Evolutionary conservation across 2,113 vertebrate genomes (phyloP), one percentile per base, ranked within the genome.

Genomic region (Callocephalon fimbriatum): DNA sequence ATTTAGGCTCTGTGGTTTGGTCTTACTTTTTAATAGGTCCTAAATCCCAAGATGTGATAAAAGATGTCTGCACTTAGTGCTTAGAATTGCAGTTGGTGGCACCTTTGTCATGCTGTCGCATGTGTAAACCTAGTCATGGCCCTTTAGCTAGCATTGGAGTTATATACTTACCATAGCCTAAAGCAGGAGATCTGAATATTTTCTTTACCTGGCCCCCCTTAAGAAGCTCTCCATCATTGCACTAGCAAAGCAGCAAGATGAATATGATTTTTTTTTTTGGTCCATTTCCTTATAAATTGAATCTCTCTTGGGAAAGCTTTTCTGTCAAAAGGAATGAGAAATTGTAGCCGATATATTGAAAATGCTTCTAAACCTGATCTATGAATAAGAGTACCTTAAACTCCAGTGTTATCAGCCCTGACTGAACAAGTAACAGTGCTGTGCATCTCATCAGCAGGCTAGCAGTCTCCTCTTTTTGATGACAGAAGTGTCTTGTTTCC

Each of bases 11-110:
- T 66, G 29, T 45, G 25, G n/a, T 51, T 75, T 66, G 40, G 45
- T 90, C 21, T 88, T 82, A 18, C 15, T 47, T 70, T 92, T 56
- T 53, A 76, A 29, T 8, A 56, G 53, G 26, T 68, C n/a, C 5
- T 48, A 31, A 56, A 13, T 50, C 37, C 17, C 15, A 66, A 12
- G 27, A 86, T 10, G 5, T 1, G 0, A 37, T 58, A 50, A 51
- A 63, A 93, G 70, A 32, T 45, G 25, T 40, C 90, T 68, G 37
- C 40, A 31, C 12, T 70, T 70, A 37, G 22, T 70, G 45, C 6
- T 88, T 50, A 70, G 51, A 59, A 77, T 48, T 0, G 0, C 77
- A 93, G 12, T 2, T 6, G 4, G 53, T 70, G 58, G 25, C n/a
- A 48, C 31, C 19, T 90, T 17, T 62, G 45, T 66, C 29, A 40